Conservation (phyloP, 2,113 vertebrate genomes). For the Megaleporinus macrocephalus region DNA sequence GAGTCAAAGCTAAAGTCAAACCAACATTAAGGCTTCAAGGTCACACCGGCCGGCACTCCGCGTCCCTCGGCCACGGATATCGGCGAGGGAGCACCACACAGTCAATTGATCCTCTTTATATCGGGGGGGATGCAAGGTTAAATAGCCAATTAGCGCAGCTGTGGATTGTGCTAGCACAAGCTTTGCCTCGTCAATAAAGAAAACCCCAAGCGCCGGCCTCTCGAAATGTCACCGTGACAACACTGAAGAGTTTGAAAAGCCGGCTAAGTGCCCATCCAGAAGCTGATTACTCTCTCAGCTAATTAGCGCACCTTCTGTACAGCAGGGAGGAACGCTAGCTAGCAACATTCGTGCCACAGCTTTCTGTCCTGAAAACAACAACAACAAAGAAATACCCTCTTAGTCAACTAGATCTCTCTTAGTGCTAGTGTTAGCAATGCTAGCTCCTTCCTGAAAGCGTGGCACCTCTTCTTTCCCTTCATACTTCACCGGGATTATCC, state of each 20-base stretch:
- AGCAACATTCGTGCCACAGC: background rate
- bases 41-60: background rate
- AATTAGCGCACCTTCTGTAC: conserved; percentile 56
- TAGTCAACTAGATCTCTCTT: conserved; percentile 6
- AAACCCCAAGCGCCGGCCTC: conserved; percentile 53
- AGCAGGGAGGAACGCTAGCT: background rate
- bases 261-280: conserved; percentile 34
- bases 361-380: too few species aligned
- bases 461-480: conserved; percentile 47
- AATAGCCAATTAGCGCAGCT: conserved; percentile 63
- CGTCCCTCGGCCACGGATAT: too few species aligned
- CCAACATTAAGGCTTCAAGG: background rate
- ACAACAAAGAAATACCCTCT: background rate
- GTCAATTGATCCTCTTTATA: conserved; percentile 57
- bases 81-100: conserved; percentile 43
- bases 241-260: conserved; percentile 43
- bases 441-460: background rate
- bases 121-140: conserved; percentile 53
- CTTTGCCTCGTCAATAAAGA: conserved; percentile 64
- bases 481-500: conserved; percentile 68
- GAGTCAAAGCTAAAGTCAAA: background rate
- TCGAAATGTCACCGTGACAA: conserved; percentile 46
- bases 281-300: conserved; percentile 48
- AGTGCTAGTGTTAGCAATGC: conserved; percentile 9
- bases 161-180: conserved; percentile 55